Evolutionary conservation across 2,888 invertebrate genomes (phyloP).

Genomic region (Apotomis turbidana): DNA sequence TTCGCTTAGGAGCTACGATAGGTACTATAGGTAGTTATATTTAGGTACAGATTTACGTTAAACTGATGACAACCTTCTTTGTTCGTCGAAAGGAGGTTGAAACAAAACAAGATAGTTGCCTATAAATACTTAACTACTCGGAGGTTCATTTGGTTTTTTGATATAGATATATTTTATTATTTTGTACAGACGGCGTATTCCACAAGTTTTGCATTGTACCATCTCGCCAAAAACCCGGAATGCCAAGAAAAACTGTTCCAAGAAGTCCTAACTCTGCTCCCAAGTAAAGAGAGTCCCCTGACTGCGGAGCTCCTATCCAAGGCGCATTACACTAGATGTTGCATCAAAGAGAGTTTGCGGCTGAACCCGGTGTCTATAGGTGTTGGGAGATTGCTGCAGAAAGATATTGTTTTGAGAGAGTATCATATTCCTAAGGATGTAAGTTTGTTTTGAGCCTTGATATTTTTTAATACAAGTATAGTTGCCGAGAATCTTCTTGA

Average conservation of each 20-base stretch:
- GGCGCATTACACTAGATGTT: conserved; percentile 89
- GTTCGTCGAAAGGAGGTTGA: too few species aligned
- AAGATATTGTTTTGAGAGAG: conserved; percentile 87
- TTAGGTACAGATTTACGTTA: too few species aligned
- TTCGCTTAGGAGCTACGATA: too few species aligned
- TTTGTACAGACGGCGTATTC: conserved; percentile 88
- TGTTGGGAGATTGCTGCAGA: conserved; percentile 89
- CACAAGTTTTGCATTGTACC: conserved; percentile 90
- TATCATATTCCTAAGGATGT: conserved; percentile 91
- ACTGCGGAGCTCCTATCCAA: conserved; percentile 83
- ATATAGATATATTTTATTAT: conserved; percentile 13
- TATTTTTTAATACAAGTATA: not conserved
- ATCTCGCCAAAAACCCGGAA: conserved; percentile 87
- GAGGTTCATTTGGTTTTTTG: too few species aligned
- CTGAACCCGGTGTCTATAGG: conserved; percentile 93
- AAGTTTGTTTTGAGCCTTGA: conserved; percentile 56
- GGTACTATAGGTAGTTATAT: too few species aligned
- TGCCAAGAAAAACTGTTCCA: conserved; percentile 87
- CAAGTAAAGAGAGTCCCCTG: conserved; percentile 75
- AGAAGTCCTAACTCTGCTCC: conserved; percentile 85
- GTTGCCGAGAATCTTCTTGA: too few species aligned
- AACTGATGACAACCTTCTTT: too few species aligned
- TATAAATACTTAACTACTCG: too few species aligned
- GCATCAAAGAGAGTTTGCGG: conserved; percentile 92
- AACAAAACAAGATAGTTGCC: too few species aligned